Percentiles rank a stretch among this genome's conserved stretches.
phyloP scores from a whole-genome alignment of 2,797 vertebrate species.

The Cheirogaleus major region DNA sequence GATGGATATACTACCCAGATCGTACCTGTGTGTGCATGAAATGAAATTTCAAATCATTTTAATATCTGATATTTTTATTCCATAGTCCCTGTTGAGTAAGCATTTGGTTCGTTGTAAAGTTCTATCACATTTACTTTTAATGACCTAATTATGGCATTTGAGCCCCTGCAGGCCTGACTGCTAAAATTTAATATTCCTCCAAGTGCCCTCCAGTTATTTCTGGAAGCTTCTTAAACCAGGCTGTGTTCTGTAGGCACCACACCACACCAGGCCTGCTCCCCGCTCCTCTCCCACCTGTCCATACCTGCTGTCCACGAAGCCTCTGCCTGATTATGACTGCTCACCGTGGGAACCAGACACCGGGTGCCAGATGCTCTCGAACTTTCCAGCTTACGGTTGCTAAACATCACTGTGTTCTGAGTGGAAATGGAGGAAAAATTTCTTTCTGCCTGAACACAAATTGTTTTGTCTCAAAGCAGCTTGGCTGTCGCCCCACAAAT shows the following conservation, averaged over 20 bases:
- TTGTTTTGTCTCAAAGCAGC: not conserved
- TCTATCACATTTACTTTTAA: constrained; percentile 68
- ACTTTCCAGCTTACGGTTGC: not conserved
- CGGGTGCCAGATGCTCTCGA: constrained; percentile 51
- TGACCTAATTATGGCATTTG: constrained; percentile 64
- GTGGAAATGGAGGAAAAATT: not conserved
- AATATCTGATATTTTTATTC: constrained; percentile 28
- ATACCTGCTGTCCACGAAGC: constrained; percentile 30
- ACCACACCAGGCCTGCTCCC: not conserved
- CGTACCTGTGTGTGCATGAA: not conserved
- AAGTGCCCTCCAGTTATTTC: constrained; percentile 34
- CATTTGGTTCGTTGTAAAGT: constrained; percentile 58
- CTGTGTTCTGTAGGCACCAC: not conserved
- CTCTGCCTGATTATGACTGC: constrained; percentile 23
- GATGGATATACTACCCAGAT: not conserved
- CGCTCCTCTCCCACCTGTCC: constrained; percentile 19
- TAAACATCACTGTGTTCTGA: not conserved
- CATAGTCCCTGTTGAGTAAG: not conserved
- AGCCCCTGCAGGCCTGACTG: not conserved
- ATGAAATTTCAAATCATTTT: constrained; percentile 24
- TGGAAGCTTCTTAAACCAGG: not conserved
- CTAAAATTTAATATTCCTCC: constrained; percentile 39
- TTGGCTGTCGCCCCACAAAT: not conserved
- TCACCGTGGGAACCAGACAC: not conserved
- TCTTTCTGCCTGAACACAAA: not conserved